phyloP scores from a whole-genome alignment of 2,888 invertebrate species.

The Cephus pulcher region DNA sequence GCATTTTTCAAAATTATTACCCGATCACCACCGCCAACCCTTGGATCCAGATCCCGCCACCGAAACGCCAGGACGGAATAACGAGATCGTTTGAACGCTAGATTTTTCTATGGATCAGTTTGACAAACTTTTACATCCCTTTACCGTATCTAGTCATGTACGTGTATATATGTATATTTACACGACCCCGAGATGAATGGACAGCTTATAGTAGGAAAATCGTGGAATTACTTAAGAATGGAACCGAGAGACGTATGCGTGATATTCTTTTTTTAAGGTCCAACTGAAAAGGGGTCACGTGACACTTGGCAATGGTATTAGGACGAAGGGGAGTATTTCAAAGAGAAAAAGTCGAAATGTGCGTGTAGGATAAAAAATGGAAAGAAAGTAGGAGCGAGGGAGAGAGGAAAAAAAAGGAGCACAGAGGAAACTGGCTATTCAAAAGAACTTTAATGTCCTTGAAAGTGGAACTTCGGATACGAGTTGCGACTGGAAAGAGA shows the following conservation, averaged over 20 bases:
- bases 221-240: background rate
- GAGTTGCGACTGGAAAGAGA: conserved; percentile 14
- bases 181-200: background rate
- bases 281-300: background rate
- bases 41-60: conserved; percentile 23
- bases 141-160: background rate
- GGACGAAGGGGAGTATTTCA: background rate
- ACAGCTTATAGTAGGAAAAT: background rate
- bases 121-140: background rate
- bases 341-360: background rate
- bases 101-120: background rate
- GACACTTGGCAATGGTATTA: background rate
- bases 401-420: background rate
- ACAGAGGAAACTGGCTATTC: background rate
- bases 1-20: conserved; percentile 62
- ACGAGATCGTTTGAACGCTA: background rate
- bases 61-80: background rate
- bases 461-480: conserved; percentile 12
- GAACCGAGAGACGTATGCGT: background rate
- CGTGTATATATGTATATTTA: background rate
- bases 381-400: background rate
- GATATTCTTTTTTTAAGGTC: background rate
- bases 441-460: conserved; percentile 11
- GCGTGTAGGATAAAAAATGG: background rate
- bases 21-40: conserved; percentile 22